A percentile compares a stretch with the other conserved stretches of the same genome.
phyloP scores from a whole-genome alignment of 1,140 invertebrate species.

The Reticulitermes speratus region DNA sequence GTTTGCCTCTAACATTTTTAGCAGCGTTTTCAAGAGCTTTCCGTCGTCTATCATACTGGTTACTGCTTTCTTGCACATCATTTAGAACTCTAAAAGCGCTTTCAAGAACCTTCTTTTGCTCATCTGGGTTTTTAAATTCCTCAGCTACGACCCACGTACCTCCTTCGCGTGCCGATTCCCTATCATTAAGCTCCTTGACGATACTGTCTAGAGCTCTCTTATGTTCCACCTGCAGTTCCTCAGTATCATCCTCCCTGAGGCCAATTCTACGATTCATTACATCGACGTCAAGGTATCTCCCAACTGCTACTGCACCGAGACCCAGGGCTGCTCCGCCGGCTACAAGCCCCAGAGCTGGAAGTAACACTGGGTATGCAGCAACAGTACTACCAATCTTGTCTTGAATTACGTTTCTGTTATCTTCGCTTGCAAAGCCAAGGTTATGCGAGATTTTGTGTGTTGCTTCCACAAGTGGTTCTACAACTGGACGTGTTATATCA shows the following conservation, averaged over 20 bases:
- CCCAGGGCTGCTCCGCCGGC: constrained; percentile 76
- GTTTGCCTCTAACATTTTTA: not conserved
- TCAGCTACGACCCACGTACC: not conserved
- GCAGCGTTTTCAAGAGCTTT: not conserved
- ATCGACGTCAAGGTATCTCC: constrained; percentile 65
- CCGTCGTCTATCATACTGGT: not conserved
- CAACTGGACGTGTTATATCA: constrained; percentile 66
- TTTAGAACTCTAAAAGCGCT: not conserved
- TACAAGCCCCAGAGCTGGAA: constrained; percentile 72
- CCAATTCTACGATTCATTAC: constrained; percentile 53
- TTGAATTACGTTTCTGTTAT: constrained; percentile 33
- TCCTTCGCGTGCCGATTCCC: not conserved
- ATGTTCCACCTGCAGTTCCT: constrained; percentile 55
- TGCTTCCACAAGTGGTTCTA: constrained; percentile 71
- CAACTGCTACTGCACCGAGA: constrained; percentile 73
- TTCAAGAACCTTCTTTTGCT: not conserved
- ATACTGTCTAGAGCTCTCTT: constrained; percentile 52
- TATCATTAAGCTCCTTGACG: constrained; percentile 21
- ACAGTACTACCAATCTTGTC: constrained; percentile 67
- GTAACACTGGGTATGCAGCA: constrained; percentile 56
- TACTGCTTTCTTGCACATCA: not conserved
- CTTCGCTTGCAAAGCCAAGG: constrained; percentile 8
- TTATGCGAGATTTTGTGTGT: constrained; percentile 51
- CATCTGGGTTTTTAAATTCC: not conserved
- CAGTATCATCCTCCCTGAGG: constrained; percentile 46